A percentile compares a stretch with the other conserved stretches of the same genome.
phyloP scores from a whole-genome alignment of 1,140 invertebrate genomes.

The Caligus rogercresseyi region DNA sequence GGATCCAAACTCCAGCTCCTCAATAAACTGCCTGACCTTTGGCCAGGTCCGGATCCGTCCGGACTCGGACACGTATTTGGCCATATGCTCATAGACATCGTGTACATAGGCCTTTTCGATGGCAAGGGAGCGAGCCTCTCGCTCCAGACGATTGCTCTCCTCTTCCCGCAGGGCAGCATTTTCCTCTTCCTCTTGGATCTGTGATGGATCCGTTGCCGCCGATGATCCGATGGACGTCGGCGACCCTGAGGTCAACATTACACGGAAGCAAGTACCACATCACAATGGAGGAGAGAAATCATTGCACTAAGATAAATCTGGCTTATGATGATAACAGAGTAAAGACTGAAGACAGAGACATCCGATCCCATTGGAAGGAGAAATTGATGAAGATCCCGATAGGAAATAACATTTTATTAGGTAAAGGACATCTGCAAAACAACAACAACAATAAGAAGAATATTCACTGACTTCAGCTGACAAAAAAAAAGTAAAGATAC shows the following conservation, averaged over 20 bases:
- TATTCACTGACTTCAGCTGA: too few relatives aligned
- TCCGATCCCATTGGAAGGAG: too few relatives aligned
- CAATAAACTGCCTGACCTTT: constrained; percentile 62
- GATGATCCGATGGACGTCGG: too few relatives aligned
- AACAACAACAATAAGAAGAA: too few relatives aligned
- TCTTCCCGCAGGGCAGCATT: constrained; percentile 4
- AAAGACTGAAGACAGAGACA: too few relatives aligned
- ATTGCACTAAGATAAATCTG: too few relatives aligned
- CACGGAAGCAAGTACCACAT: background rate
- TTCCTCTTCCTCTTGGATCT: constrained; percentile 3
- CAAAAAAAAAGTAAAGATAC: too few relatives aligned
- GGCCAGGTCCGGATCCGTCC: constrained; percentile 58
- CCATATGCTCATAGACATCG: constrained; percentile 77
- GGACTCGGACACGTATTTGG: constrained; percentile 31
- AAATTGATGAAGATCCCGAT: too few relatives aligned
- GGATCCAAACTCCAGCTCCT: constrained; percentile 67
- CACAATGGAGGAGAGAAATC: background rate
- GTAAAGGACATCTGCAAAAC: too few relatives aligned
- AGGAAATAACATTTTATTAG: too few relatives aligned
- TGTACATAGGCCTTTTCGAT: constrained; percentile 85
- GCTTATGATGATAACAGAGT: too few relatives aligned
- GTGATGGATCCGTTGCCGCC: background rate
- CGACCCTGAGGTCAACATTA: background rate
- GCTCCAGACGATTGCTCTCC: constrained; percentile 32
- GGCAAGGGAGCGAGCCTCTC: constrained; percentile 53